Evolutionary conservation across 2,888 invertebrate species (phyloP).

Genomic region (Drosophila parthenogenetica): DNA sequence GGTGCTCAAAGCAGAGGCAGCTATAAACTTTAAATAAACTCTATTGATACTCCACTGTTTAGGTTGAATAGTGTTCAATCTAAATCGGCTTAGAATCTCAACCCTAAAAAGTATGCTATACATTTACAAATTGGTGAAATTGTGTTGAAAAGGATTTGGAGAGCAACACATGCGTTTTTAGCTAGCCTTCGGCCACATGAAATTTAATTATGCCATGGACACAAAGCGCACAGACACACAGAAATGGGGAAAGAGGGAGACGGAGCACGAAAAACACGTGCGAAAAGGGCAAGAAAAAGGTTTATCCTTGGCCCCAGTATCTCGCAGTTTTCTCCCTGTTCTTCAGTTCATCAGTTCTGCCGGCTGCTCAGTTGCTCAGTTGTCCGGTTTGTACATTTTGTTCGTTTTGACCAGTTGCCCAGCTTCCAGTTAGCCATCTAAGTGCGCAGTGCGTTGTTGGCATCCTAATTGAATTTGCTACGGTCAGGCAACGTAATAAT

Average conservation of each 20-base stretch:
- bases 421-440: constrained; percentile 44
- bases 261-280: constrained; percentile 35
- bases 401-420: constrained; percentile 13
- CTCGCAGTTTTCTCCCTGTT: constrained; percentile 7
- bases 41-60: neutral
- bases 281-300: constrained; percentile 64
- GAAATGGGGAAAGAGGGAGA: constrained; percentile 16
- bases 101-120: constrained; percentile 21
- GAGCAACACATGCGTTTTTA: constrained; percentile 36
- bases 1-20: too few species aligned
- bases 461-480: constrained; percentile 78
- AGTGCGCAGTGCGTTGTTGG: constrained; percentile 52
- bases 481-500: constrained; percentile 66
- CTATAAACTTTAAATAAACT: neutral
- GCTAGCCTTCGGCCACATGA: constrained; percentile 55
- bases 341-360: constrained; percentile 6
- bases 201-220: constrained; percentile 75
- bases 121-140: constrained; percentile 37
- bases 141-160: constrained; percentile 39
- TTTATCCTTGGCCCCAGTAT: constrained; percentile 40
- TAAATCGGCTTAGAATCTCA: neutral
- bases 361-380: neutral
- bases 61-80: constrained; percentile 3
- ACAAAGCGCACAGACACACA: constrained; percentile 34
- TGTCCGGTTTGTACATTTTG: constrained; percentile 6